Evolutionary conservation across 2,113 vertebrate species (phyloP).

Genomic region (Pseudorasbora parva): DNA sequence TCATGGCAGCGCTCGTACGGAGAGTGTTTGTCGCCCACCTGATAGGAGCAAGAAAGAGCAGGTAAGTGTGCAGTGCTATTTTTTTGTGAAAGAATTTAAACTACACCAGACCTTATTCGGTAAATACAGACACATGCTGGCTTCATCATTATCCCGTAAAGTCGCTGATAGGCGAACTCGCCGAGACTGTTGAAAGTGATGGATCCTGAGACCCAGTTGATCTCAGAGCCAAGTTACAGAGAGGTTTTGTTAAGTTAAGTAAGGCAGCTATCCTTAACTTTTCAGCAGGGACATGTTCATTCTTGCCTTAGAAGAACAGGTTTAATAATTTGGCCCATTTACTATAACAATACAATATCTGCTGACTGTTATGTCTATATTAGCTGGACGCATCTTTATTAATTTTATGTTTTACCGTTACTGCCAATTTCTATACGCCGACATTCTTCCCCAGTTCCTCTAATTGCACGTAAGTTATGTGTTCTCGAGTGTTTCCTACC

Average conservation of each 20-base stretch:
- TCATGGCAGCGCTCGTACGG: constrained; percentile 52
- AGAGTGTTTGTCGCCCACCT: constrained; percentile 41
- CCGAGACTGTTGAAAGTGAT: not conserved
- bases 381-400: not conserved
- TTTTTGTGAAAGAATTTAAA: not conserved
- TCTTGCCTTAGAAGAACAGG: not conserved
- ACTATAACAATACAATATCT: not conserved
- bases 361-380: not conserved
- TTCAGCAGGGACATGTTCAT: not conserved
- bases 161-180: not conserved
- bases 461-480: not conserved
- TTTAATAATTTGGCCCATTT: not conserved
- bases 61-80: constrained; percentile 40
- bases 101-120: not conserved
- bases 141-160: not conserved
- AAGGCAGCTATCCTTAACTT: not conserved
- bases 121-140: not conserved
- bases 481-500: not conserved
- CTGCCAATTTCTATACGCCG: not conserved
- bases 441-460: not conserved
- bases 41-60: not conserved
- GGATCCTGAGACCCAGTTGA: not conserved
- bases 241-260: not conserved
- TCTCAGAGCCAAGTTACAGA: not conserved
- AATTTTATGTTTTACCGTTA: not conserved